Percentiles rank a stretch among this genome's conserved stretches.
Evolutionary conservation across 2,888 invertebrate species (phyloP).

Genomic region (Monoplex corrugatus): DNA sequence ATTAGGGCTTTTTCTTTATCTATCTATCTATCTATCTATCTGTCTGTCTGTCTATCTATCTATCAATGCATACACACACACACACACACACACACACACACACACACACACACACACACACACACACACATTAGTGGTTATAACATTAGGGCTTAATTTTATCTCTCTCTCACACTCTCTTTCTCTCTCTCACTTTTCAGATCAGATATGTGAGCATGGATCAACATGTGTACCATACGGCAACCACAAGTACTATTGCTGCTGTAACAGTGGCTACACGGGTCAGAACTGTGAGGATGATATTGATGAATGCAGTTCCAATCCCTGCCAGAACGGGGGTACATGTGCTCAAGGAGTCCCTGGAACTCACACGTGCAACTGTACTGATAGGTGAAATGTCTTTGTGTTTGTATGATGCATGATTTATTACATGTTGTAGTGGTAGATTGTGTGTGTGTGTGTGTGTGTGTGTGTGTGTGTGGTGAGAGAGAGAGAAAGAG

Average conservation of each 20-base stretch:
- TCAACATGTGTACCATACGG: slow-evolving; percentile 56
- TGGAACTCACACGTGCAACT: slow-evolving; percentile 53
- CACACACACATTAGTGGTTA: too few species aligned
- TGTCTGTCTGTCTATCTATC: too few species aligned
- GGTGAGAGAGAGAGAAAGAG: neutral
- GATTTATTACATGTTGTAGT: too few species aligned
- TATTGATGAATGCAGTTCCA: slow-evolving; percentile 56
- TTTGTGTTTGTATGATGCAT: neutral
- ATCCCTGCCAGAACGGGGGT: slow-evolving; percentile 60
- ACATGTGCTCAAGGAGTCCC: slow-evolving; percentile 52
- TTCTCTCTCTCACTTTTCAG: slow-evolving; percentile 36
- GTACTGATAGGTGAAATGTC: slow-evolving; percentile 33
- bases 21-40: too few species aligned
- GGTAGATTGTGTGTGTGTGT: too few species aligned
- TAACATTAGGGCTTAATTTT: too few species aligned
- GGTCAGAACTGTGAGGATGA: slow-evolving; percentile 61
- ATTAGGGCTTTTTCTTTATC: too few species aligned
- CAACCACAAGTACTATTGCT: slow-evolving; percentile 57
- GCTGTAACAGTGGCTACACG: slow-evolving; percentile 60
- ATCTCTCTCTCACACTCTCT: too few species aligned
- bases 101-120: too few species aligned
- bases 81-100: too few species aligned
- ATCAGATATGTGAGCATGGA: slow-evolving; percentile 52
- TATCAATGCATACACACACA: too few species aligned
- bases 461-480: neutral